Conservation (phyloP, 1,140 invertebrate genomes). For the Geopemphigus sp. region DNA sequence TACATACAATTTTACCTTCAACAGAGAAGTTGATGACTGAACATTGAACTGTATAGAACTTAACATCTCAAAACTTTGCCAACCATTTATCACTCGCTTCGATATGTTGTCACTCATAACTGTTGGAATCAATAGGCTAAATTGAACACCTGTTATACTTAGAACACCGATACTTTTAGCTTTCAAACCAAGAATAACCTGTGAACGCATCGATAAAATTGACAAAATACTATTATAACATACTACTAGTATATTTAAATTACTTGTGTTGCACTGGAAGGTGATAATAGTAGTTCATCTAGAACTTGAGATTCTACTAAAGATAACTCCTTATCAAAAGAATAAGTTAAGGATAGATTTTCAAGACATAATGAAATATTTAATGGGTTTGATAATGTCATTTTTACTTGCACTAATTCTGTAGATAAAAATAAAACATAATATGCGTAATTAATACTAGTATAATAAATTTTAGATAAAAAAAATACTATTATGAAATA, state of each 20-base stretch:
- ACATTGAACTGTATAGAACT: slow-evolving; percentile 27
- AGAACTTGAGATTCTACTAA: slow-evolving; percentile 21
- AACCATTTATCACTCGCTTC: slow-evolving; percentile 36
- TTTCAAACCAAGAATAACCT: slow-evolving; percentile 40
- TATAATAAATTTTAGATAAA: too few species aligned
- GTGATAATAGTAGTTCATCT: slow-evolving; percentile 37
- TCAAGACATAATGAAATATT: slow-evolving; percentile 49
- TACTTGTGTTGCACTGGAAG: slow-evolving; percentile 45
- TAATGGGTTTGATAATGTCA: slow-evolving; percentile 49
- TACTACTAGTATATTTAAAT: not conserved
- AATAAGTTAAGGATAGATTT: slow-evolving; percentile 30
- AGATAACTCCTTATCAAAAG: slow-evolving; percentile 22
- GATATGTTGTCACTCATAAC: slow-evolving; percentile 18
- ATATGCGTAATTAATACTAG: not conserved
- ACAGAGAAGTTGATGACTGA: slow-evolving; percentile 30
- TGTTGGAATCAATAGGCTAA: slow-evolving; percentile 23
- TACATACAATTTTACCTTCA: slow-evolving; percentile 28
- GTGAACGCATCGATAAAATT: not conserved
- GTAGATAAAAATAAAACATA: slow-evolving; percentile 2
- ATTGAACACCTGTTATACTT: slow-evolving; percentile 35
- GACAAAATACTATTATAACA: not conserved
- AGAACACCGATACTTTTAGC: slow-evolving; percentile 5
- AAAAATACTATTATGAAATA: not conserved
- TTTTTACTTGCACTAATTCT: slow-evolving; percentile 47
- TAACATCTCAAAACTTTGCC: slow-evolving; percentile 36